Conservation (phyloP, 64 coral and sea anemone species). For the Montipora foliosa region DNA sequence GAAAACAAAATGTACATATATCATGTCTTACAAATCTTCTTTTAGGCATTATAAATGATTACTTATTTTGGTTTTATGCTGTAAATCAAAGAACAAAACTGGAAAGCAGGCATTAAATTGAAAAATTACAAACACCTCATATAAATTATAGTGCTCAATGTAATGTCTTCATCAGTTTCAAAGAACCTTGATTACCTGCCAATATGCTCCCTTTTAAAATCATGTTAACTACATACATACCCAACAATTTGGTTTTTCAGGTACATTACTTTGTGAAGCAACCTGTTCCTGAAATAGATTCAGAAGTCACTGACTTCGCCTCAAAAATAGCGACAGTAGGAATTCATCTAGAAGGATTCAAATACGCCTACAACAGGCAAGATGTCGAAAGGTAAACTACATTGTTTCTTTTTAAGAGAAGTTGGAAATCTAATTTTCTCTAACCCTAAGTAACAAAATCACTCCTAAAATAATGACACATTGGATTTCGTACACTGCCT, state of each 20-base stretch:
- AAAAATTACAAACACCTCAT: not conserved
- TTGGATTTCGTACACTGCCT: too few relatives aligned
- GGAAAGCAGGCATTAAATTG: not conserved
- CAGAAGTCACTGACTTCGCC: constrained; percentile 15
- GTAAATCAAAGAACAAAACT: not conserved
- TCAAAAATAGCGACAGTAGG: constrained; percentile 22
- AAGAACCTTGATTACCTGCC: not conserved
- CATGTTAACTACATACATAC: not conserved
- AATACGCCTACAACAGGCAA: constrained; percentile 10
- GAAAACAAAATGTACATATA: not conserved
- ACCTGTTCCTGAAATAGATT: constrained; percentile 13
- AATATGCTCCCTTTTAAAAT: not conserved
- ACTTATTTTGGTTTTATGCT: not conserved
- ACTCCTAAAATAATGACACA: too few relatives aligned
- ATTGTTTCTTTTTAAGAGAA: not conserved
- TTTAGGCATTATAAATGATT: not conserved
- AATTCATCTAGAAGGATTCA: constrained; percentile 26
- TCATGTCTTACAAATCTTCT: not conserved
- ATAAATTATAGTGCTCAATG: not conserved
- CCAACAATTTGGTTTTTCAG: constrained; percentile 9
- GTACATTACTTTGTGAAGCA: constrained; percentile 29
- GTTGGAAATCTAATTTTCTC: too few relatives aligned
- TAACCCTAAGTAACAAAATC: too few relatives aligned
- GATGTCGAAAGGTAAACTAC: constrained; percentile 7
- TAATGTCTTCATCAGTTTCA: not conserved